A percentile compares a stretch with the other conserved stretches of the same genome.
phyloP scores from a whole-genome alignment of 2,888 invertebrate genomes.

The Calephelis perditalis region DNA sequence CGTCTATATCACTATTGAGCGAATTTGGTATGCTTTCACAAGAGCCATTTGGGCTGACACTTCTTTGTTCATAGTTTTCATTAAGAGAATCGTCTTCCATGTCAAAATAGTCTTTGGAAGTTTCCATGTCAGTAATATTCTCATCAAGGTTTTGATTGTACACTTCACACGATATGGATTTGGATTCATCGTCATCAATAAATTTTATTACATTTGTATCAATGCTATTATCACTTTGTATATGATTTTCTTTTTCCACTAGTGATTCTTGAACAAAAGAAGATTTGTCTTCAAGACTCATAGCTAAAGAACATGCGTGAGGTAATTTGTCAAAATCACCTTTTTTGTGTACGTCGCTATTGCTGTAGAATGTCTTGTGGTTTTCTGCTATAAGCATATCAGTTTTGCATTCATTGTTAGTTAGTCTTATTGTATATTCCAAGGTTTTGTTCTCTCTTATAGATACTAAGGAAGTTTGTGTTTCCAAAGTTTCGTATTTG shows the following conservation, averaged over 20 bases:
- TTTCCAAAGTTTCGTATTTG: conserved; percentile 46
- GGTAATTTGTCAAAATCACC: not conserved
- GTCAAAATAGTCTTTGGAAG: conserved; percentile 40
- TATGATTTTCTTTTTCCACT: conserved; percentile 37
- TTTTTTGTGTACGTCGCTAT: not conserved
- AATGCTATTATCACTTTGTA: conserved; percentile 23
- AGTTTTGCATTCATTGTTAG: conserved; percentile 16
- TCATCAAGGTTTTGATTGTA: conserved; percentile 35
- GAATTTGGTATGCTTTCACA: conserved; percentile 48
- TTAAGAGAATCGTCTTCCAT: conserved; percentile 62
- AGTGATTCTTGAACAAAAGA: conserved; percentile 43
- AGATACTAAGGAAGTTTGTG: conserved; percentile 62
- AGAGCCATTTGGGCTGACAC: conserved; percentile 27
- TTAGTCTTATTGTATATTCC: conserved; percentile 47
- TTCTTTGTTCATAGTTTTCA: conserved; percentile 31
- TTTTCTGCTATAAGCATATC: not conserved
- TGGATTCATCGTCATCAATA: conserved; percentile 39
- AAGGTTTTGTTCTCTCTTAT: conserved; percentile 52
- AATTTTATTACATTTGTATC: conserved; percentile 28
- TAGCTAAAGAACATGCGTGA: conserved; percentile 17
- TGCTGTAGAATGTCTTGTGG: not conserved
- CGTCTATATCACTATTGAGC: conserved; percentile 51
- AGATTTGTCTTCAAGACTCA: conserved; percentile 42
- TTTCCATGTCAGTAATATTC: conserved; percentile 39
- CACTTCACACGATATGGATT: conserved; percentile 35